Evolutionary conservation across 2,888 invertebrate species (phyloP).

Genomic region (Pristionchus entomophagus): DNA sequence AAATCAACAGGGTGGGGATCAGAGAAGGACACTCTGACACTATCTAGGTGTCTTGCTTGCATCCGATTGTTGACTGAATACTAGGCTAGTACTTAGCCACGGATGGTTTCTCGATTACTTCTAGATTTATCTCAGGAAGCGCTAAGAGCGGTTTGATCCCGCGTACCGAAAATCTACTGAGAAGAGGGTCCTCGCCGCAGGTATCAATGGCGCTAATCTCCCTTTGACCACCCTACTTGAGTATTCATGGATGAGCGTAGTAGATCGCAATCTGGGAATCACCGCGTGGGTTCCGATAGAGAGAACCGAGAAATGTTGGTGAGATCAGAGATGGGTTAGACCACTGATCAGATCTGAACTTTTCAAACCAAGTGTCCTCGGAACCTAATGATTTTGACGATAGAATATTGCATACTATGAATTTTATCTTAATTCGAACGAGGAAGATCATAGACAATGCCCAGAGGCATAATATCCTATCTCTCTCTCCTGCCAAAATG

Average conservation of each 20-base stretch:
- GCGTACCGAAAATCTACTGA: neutral
- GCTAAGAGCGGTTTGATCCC: too few relatives aligned
- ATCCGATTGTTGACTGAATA: too few relatives aligned
- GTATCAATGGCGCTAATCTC: neutral
- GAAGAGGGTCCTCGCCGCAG: neutral
- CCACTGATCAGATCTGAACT: too few relatives aligned
- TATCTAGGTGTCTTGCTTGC: neutral
- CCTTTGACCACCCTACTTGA: too few relatives aligned
- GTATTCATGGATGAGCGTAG: neutral
- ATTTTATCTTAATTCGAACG: too few relatives aligned
- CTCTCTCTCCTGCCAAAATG: neutral
- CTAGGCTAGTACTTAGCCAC: too few relatives aligned
- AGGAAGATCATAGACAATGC: too few relatives aligned
- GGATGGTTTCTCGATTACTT: too few relatives aligned
- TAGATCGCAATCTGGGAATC: neutral
- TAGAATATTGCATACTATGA: too few relatives aligned
- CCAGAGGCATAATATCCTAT: neutral
- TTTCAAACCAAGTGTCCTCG: too few relatives aligned
- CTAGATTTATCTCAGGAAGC: too few relatives aligned
- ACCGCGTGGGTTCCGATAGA: neutral
- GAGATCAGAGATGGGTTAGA: neutral
- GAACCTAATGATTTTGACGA: too few relatives aligned
- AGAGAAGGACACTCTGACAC: neutral
- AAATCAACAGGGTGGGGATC: slow-evolving; percentile 1
- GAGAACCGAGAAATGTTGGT: neutral